phyloP scores from a whole-genome alignment of 1,140 invertebrate species.

The Anagrus nilaparvatae region DNA sequence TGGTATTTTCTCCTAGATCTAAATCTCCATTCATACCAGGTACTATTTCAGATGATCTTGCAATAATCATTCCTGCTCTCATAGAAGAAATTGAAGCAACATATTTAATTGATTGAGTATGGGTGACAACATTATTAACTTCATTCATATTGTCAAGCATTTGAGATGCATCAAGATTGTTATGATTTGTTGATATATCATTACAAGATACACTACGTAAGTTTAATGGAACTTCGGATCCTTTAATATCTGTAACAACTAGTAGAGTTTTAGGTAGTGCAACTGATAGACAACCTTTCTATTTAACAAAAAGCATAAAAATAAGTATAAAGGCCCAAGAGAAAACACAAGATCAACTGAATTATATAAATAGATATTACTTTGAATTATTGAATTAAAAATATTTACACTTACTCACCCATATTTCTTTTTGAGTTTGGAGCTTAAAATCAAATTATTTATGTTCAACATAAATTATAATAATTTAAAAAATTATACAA shows the following conservation, averaged over 20 bases:
- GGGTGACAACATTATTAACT: slow-evolving; percentile 23
- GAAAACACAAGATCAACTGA: too few species aligned
- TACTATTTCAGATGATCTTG: slow-evolving; percentile 35
- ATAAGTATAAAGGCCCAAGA: too few species aligned
- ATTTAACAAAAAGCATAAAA: too few species aligned
- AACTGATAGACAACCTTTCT: slow-evolving; percentile 62
- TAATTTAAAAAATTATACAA: too few species aligned
- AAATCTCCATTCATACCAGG: slow-evolving; percentile 16
- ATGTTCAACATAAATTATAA: too few species aligned
- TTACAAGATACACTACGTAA: slow-evolving; percentile 38
- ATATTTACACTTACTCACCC: too few species aligned
- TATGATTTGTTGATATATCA: slow-evolving; percentile 29
- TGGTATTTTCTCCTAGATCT: slow-evolving; percentile 20
- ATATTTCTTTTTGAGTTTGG: too few species aligned
- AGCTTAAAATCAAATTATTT: too few species aligned
- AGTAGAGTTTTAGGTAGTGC: slow-evolving; percentile 40
- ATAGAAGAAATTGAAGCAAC: slow-evolving; percentile 16
- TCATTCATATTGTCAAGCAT: slow-evolving; percentile 28
- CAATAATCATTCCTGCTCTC: slow-evolving; percentile 37
- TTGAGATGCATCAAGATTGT: slow-evolving; percentile 16
- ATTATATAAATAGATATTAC: too few species aligned
- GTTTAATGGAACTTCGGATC: slow-evolving; percentile 23
- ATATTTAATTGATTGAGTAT: slow-evolving; percentile 28
- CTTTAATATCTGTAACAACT: slow-evolving; percentile 25
- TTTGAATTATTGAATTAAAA: too few species aligned